phyloP scores from a whole-genome alignment of 2,113 vertebrate genomes.

The Chinchilla lanigera region DNA sequence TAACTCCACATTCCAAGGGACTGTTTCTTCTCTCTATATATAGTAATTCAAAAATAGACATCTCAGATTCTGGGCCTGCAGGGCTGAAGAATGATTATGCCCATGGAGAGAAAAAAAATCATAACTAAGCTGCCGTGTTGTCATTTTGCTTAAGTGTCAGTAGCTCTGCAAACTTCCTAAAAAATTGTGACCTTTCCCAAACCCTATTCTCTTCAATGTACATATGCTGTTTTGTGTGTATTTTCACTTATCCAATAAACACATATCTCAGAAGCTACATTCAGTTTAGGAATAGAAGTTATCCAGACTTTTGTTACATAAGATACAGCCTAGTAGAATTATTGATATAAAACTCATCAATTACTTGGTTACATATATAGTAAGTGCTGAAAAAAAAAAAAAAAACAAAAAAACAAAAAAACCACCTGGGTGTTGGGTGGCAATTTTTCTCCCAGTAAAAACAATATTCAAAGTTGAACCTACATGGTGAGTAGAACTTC shows the following conservation, averaged over 20 bases:
- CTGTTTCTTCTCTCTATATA: conserved; percentile 78
- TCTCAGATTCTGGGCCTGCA: conserved; percentile 20
- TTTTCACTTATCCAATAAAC: background rate
- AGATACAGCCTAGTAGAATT: background rate
- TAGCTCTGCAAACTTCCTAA: background rate
- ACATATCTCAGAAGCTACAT: background rate
- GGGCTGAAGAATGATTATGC: background rate
- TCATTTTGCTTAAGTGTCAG: background rate
- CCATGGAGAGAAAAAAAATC: background rate
- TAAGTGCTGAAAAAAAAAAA: conserved; percentile 1
- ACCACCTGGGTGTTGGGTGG: rapidly evolving
- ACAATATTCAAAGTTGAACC: background rate
- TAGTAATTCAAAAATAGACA: conserved; percentile 71
- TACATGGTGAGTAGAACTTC: background rate
- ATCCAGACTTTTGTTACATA: background rate
- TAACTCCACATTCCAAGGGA: conserved; percentile 58
- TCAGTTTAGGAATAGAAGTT: too few species aligned
- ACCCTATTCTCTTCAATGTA: background rate
- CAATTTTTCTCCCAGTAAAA: background rate
- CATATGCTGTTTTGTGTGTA: background rate
- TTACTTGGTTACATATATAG: background rate
- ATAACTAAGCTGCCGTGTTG: background rate
- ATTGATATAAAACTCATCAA: background rate
- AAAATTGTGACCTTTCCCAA: background rate
- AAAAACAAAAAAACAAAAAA: too few species aligned